A percentile compares a stretch with the other conserved stretches of the same genome.
Conservation (phyloP, 2,888 invertebrate genomes). For the Phalera bucephala region DNA sequence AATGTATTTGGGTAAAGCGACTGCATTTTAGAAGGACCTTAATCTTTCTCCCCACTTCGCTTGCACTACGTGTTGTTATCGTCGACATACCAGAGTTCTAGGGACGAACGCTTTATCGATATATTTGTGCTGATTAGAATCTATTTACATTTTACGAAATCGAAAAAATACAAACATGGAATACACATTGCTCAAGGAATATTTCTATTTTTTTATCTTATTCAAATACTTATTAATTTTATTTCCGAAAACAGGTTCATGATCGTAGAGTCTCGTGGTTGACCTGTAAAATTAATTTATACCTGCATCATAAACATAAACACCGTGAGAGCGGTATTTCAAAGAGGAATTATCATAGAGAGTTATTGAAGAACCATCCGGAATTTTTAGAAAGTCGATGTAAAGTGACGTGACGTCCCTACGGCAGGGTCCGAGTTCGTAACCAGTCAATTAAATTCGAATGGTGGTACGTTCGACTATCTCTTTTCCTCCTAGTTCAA, state of each 20-base stretch:
- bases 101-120: constrained; percentile 49
- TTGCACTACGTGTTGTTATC: constrained; percentile 61
- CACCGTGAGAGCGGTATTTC: constrained; percentile 39
- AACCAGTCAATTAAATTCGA: constrained; percentile 81
- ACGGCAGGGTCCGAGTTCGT: constrained; percentile 75
- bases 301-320: constrained; percentile 17
- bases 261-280: background rate
- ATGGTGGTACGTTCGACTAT: constrained; percentile 69
- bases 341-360: constrained; percentile 58
- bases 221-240: constrained; percentile 13
- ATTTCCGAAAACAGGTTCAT: constrained; percentile 6
- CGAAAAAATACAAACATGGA: background rate
- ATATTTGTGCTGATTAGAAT: constrained; percentile 37
- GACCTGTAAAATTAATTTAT: constrained; percentile 17
- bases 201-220: background rate
- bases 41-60: constrained; percentile 62
- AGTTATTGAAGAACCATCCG: constrained; percentile 61
- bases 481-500: constrained; percentile 69
- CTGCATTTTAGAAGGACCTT: constrained; percentile 75
- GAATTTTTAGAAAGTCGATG: constrained; percentile 79
- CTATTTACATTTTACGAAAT: constrained; percentile 32
- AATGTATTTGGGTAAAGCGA: constrained; percentile 64
- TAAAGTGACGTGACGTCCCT: constrained; percentile 75
- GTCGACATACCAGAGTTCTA: constrained; percentile 63
- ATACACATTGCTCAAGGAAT: background rate